phyloP scores from a whole-genome alignment of 2,797 vertebrate genomes.

The Sandelia bainsii region DNA sequence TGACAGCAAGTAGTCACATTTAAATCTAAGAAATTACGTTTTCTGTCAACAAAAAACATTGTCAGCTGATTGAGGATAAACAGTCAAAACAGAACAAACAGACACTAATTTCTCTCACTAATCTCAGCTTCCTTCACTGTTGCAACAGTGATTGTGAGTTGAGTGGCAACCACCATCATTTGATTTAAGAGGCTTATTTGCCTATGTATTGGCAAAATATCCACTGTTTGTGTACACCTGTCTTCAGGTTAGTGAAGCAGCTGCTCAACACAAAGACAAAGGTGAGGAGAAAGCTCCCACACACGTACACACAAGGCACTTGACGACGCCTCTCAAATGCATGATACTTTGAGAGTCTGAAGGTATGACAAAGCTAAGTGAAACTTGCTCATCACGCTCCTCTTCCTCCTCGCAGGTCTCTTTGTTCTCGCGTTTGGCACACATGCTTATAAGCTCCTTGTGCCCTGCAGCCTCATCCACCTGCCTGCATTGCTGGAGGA shows the following conservation, averaged over 20 bases:
- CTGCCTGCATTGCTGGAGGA: conserved; percentile 75
- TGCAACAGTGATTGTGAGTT: conserved; percentile 23
- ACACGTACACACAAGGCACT: conserved; percentile 23
- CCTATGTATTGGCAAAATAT: conserved; percentile 76
- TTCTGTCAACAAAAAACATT: not conserved
- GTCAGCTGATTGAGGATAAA: not conserved
- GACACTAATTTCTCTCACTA: not conserved
- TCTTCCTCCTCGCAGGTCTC: conserved; percentile 49
- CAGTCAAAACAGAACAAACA: conserved; percentile 1
- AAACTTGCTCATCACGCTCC: conserved; percentile 76
- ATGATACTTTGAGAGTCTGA: conserved; percentile 45
- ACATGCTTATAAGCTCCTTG: conserved; percentile 61
- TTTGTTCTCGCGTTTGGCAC: conserved; percentile 71
- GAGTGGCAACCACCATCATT: conserved; percentile 51
- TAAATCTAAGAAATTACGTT: not conserved
- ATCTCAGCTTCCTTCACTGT: not conserved
- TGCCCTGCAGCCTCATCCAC: conserved; percentile 80
- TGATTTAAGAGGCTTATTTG: conserved; percentile 71
- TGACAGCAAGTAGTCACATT: not conserved
- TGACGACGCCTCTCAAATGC: conserved; percentile 12
- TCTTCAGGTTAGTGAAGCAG: conserved; percentile 57
- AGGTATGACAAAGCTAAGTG: conserved; percentile 72
- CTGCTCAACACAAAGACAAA: conserved; percentile 61
- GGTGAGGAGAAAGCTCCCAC: conserved; percentile 27
- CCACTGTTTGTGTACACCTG: conserved; percentile 76